These are phyloP conservation scores for Euschistus heros DNA, from an alignment of 1,140 invertebrate genomes.

Conservation along the genomic window DNA sequence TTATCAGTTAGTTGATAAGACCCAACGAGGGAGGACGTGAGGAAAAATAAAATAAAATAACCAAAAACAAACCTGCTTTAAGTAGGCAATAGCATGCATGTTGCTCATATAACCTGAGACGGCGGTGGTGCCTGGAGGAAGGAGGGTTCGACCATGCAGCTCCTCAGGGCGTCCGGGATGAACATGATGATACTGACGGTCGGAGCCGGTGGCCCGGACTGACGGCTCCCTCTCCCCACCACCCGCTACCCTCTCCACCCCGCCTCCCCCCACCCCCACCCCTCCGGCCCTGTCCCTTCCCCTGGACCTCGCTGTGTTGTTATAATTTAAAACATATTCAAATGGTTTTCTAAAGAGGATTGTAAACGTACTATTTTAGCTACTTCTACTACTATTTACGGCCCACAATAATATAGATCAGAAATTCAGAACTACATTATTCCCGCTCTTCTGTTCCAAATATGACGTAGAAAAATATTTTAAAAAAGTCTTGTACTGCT, in stretches of 20 bases:
- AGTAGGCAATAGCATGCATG: conserved; percentile 27
- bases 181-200: conserved; percentile 44
- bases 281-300: not conserved
- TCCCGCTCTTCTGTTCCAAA: no score
- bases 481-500: no score
- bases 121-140: conserved; percentile 70
- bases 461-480: no score
- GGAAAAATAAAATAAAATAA: conserved; percentile 19
- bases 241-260: not conserved
- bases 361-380: no score
- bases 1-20: conserved; percentile 12
- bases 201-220: conserved; percentile 16
- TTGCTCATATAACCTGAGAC: conserved; percentile 49
- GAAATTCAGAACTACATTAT: no score
- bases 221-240: not conserved
- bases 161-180: conserved; percentile 65
- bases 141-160: conserved; percentile 73
- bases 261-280: not conserved
- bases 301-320: not conserved
- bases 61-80: conserved; percentile 26
- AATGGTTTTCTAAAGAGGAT: no score
- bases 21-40: not conserved
- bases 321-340: no score
- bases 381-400: no score
- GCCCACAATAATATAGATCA: no score